These are phyloP conservation scores for Chromis chromis DNA, from an alignment of 2,797 vertebrate species.

Conservation along the genomic window DNA sequence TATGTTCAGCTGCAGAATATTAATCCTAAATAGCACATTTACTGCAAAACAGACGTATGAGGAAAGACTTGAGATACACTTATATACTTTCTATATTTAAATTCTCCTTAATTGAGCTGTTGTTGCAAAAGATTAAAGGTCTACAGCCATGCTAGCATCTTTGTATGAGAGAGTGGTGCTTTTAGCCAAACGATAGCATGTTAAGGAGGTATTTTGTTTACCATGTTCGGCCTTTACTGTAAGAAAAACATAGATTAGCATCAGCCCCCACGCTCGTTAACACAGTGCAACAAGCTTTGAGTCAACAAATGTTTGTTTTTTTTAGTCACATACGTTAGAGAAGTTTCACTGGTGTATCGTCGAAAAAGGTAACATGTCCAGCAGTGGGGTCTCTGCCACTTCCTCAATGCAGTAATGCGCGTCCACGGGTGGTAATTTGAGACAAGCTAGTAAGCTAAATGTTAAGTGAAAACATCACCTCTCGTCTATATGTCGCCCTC, in stretches of 20 bases:
- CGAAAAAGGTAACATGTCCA: conserved; percentile 39
- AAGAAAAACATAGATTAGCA: neutral
- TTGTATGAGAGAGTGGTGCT: neutral
- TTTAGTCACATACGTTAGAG: neutral
- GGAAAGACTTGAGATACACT: neutral
- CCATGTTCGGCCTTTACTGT: neutral
- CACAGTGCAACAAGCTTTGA: neutral
- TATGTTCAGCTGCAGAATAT: neutral
- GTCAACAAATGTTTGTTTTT: neutral
- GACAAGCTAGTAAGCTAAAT: conserved; percentile 53
- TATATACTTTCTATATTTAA: neutral
- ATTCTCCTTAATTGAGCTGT: neutral
- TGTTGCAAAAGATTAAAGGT: neutral
- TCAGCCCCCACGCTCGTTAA: neutral
- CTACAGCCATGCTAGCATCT: neutral
- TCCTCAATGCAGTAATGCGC: conserved; percentile 73
- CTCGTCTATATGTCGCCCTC: conserved; percentile 54
- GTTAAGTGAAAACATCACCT: conserved; percentile 63
- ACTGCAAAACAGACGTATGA: neutral
- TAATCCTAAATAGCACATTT: neutral
- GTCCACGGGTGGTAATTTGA: conserved; percentile 53
- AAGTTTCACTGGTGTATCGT: conserved; percentile 32
- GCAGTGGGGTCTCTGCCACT: conserved; percentile 58
- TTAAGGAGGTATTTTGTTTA: neutral
- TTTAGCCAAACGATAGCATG: neutral